Percentiles rank a stretch among this genome's conserved stretches.
Conservation (phyloP, 1,140 invertebrate genomes). For the Drosophila truncata region DNA sequence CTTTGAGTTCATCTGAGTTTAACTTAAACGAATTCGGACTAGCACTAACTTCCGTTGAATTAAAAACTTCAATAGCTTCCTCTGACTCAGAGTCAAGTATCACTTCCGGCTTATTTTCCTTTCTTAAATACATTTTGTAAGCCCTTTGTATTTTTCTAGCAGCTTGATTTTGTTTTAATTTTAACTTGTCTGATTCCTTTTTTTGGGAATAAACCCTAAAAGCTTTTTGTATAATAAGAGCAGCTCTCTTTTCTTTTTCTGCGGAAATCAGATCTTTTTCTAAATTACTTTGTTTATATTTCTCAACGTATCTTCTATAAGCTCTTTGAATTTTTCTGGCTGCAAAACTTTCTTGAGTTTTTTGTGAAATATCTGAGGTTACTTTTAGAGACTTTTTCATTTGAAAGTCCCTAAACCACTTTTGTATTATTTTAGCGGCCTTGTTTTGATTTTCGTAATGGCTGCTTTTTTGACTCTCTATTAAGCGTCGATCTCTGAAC, state of each 20-base stretch:
- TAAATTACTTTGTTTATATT: neutral
- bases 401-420: slow-evolving; percentile 2
- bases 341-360: slow-evolving; percentile 13
- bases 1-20: too few species aligned
- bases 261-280: neutral
- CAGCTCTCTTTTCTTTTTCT: slow-evolving; percentile 9
- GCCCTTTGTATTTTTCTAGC: slow-evolving; percentile 33
- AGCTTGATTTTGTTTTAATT: slow-evolving; percentile 5
- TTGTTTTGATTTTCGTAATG: neutral
- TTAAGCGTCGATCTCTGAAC: neutral
- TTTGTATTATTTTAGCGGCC: slow-evolving; percentile 35
- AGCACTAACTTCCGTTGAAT: neutral
- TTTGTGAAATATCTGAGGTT: neutral
- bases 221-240: slow-evolving; percentile 33
- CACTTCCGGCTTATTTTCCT: neutral
- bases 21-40: too few species aligned
- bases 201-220: slow-evolving; percentile 18
- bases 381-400: neutral
- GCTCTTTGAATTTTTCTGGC: slow-evolving; percentile 60
- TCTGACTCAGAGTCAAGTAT: neutral
- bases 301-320: slow-evolving; percentile 12
- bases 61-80: neutral
- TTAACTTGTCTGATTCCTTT: neutral
- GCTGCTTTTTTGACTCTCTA: neutral
- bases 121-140: slow-evolving; percentile 23